Conservation (phyloP, 2,113 vertebrate species). For the Mohoua ochrocephala region DNA sequence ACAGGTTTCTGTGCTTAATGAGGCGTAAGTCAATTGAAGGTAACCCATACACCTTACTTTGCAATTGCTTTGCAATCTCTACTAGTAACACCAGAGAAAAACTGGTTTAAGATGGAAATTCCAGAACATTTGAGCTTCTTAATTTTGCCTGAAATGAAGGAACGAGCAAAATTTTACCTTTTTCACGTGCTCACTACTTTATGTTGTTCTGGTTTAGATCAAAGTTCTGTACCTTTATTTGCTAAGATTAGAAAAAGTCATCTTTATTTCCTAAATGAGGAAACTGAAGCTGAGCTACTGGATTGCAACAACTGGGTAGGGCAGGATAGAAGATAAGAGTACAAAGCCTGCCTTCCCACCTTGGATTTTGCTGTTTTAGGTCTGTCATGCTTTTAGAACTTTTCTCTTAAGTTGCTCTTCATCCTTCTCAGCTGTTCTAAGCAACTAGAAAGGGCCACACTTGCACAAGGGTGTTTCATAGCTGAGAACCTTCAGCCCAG, state of each 20-base stretch:
- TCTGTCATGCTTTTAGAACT: neutral
- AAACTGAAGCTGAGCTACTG: neutral
- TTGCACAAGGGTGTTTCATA: neutral
- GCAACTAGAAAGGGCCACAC: neutral
- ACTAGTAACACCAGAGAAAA: neutral
- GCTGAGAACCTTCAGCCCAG: neutral
- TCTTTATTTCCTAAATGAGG: neutral
- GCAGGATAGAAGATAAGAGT: neutral
- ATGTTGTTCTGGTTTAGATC: neutral
- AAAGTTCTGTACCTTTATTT: neutral
- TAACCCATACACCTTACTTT: neutral
- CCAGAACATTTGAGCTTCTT: neutral
- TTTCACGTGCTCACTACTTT: neutral
- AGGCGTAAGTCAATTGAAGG: neutral
- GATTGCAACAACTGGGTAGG: neutral
- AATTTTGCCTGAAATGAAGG: neutral
- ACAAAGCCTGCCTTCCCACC: neutral
- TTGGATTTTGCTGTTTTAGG: neutral
- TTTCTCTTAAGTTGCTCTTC: neutral
- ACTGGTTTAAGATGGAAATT: neutral
- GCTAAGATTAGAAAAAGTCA: neutral
- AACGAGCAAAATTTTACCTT: neutral
- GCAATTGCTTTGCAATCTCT: neutral
- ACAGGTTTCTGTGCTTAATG: neutral
- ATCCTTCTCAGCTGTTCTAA: neutral